A percentile compares a stretch with the other conserved stretches of the same genome.
phyloP scores from a whole-genome alignment of 1,140 invertebrate genomes.

The Acromyrmex echinatior region DNA sequence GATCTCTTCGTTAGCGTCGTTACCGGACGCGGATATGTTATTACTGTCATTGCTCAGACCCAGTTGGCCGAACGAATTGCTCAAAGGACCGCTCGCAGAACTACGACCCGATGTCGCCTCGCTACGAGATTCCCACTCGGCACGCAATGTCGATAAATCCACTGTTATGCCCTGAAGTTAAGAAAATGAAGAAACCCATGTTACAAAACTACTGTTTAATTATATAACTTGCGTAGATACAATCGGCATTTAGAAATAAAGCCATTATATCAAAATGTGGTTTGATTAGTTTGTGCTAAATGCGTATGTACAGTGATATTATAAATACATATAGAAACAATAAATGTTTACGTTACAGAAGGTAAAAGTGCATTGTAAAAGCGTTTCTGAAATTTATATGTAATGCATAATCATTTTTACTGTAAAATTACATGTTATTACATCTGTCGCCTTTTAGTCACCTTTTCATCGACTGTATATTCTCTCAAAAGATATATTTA shows the following conservation, averaged over 20 bases:
- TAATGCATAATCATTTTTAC: no score
- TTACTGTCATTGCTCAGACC: constrained; percentile 89
- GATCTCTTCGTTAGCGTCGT: constrained; percentile 91
- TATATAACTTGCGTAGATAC: not conserved
- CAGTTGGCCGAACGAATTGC: constrained; percentile 77
- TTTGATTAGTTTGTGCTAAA: not conserved
- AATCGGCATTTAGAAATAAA: not conserved
- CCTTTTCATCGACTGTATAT: no score
- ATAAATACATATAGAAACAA: not conserved
- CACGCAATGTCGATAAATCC: constrained; percentile 92
- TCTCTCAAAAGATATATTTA: no score
- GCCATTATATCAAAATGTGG: not conserved
- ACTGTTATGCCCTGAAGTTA: constrained; percentile 92
- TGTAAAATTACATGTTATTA: no score
- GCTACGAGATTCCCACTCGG: constrained; percentile 93
- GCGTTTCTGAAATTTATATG: no score
- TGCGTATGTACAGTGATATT: no score
- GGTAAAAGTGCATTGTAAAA: no score
- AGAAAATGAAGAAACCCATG: not conserved
- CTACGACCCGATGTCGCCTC: constrained; percentile 79
- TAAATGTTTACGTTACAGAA: not conserved
- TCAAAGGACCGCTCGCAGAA: constrained; percentile 75
- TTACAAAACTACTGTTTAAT: not conserved
- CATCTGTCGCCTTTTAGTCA: no score
- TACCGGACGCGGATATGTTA: constrained; percentile 90